Percentiles rank a stretch among this genome's conserved stretches.
These are phyloP conservation scores for Cheilosia grossa DNA, from an alignment of 2,888 invertebrate genomes.

Conservation along the genomic window DNA sequence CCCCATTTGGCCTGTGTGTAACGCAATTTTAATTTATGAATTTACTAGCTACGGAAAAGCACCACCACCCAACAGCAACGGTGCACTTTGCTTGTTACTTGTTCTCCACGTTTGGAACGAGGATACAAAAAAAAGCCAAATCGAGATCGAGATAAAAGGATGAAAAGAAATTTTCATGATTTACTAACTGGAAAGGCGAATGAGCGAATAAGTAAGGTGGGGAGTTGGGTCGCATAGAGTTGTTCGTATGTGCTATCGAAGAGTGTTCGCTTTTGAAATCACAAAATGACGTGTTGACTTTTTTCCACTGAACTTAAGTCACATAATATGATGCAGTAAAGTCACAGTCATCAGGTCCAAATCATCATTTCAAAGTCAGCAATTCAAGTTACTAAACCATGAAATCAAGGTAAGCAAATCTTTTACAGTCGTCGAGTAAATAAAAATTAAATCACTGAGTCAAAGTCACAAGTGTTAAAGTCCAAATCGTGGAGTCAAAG, in stretches of 20 bases:
- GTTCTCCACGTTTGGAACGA: not conserved
- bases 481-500: no score
- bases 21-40: slow-evolving; percentile 73
- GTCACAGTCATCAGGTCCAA: no score
- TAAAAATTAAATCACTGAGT: no score
- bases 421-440: no score
- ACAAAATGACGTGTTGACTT: no score
- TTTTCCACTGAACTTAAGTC: no score
- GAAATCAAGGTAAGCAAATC: no score
- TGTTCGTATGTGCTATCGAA: not conserved
- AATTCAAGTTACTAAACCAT: no score
- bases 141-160: slow-evolving; percentile 62
- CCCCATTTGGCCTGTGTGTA: slow-evolving; percentile 48
- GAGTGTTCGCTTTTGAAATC: no score
- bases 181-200: slow-evolving; percentile 62
- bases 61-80: slow-evolving; percentile 42
- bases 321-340: no score
- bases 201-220: slow-evolving; percentile 23
- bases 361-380: no score
- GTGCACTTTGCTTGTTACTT: slow-evolving; percentile 28
- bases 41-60: slow-evolving; percentile 45
- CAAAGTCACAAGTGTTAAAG: no score
- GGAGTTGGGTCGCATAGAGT: not conserved
- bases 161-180: slow-evolving; percentile 63
- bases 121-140: slow-evolving; percentile 5